A percentile compares a stretch with the other conserved stretches of the same genome.
phyloP scores from a whole-genome alignment of 2,113 vertebrate species.

The Verasper variegatus region DNA sequence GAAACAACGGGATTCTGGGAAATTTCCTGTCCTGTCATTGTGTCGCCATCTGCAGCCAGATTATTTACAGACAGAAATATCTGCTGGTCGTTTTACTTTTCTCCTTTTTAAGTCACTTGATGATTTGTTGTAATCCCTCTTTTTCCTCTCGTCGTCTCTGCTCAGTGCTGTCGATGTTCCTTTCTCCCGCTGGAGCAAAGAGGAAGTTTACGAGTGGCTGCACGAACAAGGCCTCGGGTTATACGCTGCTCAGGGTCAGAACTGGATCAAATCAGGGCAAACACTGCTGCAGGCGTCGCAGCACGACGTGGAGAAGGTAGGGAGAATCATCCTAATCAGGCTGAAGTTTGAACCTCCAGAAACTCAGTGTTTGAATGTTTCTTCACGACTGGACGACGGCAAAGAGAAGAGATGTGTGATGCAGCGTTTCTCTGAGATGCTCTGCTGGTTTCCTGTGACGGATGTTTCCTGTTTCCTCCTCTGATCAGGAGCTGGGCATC shows the following conservation, averaged over 20 bases:
- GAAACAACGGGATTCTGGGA: too few relatives aligned
- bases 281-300: constrained; percentile 93
- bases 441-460: too few relatives aligned
- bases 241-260: constrained; percentile 85
- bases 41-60: too few relatives aligned
- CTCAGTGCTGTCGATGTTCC: constrained; percentile 87
- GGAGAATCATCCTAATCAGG: background rate
- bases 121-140: too few relatives aligned
- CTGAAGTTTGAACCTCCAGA: too few relatives aligned
- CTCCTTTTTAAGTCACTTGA: background rate
- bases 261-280: constrained; percentile 93
- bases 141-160: too few relatives aligned
- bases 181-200: constrained; percentile 92
- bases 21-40: too few relatives aligned
- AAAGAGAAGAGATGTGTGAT: too few relatives aligned
- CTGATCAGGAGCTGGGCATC: constrained; percentile 91
- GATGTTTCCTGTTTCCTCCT: background rate
- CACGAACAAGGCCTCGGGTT: constrained; percentile 91
- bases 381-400: too few relatives aligned
- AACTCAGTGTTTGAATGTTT: background rate
- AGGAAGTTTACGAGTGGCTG: constrained; percentile 94
- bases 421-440: too few relatives aligned
- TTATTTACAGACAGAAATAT: background rate
- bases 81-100: background rate
- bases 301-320: constrained; percentile 95